Conservation (phyloP, 2,888 invertebrate genomes). For the Shargacucullia verbasci region DNA sequence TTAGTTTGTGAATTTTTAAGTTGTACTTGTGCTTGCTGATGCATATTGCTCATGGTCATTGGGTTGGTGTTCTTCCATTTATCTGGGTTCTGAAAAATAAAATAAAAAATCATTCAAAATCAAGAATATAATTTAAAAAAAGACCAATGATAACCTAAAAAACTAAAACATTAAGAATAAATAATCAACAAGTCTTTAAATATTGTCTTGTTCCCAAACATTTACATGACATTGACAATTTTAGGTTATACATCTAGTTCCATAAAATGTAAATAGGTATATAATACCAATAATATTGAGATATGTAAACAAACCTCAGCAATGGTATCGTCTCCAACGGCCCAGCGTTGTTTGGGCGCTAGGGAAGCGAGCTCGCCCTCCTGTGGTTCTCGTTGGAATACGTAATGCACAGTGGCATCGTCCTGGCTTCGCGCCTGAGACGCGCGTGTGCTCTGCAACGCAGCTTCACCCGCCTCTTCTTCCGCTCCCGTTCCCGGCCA, state of each 20-base stretch:
- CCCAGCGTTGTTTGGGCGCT: constrained; percentile 95
- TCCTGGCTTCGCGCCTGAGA: constrained; percentile 92
- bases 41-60: constrained; percentile 88
- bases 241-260: constrained; percentile 49
- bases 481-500: constrained; percentile 92
- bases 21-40: constrained; percentile 87
- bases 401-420: constrained; percentile 97
- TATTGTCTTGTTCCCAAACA: constrained; percentile 12
- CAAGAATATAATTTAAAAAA: not conserved
- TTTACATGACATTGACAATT: constrained; percentile 26
- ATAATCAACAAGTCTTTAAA: constrained; percentile 2
- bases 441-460: constrained; percentile 90
- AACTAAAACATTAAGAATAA: constrained; percentile 1
- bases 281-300: not conserved
- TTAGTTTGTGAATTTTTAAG: constrained; percentile 86
- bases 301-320: constrained; percentile 92
- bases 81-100: constrained; percentile 93
- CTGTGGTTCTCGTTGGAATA: constrained; percentile 94
- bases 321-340: constrained; percentile 95
- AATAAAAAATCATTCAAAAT: constrained; percentile 21
- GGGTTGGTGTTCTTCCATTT: constrained; percentile 95
- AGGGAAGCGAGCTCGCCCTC: constrained; percentile 94
- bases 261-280: constrained; percentile 2
- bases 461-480: constrained; percentile 89
- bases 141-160: not conserved